A percentile compares a stretch with the other conserved stretches of the same genome.
phyloP scores from a whole-genome alignment of 1,140 invertebrate species.

The Macrobrachium nipponense region DNA sequence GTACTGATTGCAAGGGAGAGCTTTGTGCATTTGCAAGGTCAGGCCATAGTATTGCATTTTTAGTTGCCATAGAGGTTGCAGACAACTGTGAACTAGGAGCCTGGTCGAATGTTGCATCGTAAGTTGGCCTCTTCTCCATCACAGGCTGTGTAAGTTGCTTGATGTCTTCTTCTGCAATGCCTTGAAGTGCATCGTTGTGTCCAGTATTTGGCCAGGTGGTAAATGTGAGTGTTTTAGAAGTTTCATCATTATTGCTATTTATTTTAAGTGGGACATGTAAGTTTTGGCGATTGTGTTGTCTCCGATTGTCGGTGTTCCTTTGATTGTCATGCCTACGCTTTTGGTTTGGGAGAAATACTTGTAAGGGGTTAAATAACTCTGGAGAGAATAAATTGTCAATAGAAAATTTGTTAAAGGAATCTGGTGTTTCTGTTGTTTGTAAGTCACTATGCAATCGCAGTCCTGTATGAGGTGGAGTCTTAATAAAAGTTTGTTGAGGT shows the following conservation, averaged over 20 bases:
- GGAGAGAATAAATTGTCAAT: neutral
- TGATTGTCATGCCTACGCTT: neutral
- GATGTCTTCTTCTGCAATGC: neutral
- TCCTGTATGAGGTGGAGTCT: neutral
- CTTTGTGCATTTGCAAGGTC: no score
- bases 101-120: no score
- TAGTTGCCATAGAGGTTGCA: no score
- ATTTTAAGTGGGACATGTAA: no score
- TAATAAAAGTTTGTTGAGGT: neutral
- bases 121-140: no score
- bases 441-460: neutral
- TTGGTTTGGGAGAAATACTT: slow-evolving; percentile 5
- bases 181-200: neutral
- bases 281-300: no score
- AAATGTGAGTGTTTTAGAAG: neutral
- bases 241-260: neutral
- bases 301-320: neutral
- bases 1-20: no score
- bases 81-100: no score
- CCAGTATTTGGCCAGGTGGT: slow-evolving; percentile 8
- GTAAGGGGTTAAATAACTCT: neutral
- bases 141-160: neutral
- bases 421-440: neutral
- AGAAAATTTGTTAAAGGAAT: neutral
- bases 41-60: no score